Percentiles rank a stretch among this genome's conserved stretches.
Evolutionary conservation across 2,888 invertebrate species (phyloP).

Genomic region (Atherix ibis): DNA sequence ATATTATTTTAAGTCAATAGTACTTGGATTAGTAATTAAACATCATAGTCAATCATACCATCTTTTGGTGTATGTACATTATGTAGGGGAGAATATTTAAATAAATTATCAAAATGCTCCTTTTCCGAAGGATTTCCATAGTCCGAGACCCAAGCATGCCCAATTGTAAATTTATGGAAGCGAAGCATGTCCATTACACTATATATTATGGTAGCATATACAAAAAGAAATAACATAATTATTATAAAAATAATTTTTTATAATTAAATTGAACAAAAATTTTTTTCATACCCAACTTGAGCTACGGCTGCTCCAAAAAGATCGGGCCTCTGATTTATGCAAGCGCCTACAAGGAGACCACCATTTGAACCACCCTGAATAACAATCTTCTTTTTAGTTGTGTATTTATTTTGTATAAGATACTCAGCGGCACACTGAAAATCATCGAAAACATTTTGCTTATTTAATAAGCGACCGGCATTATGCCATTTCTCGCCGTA

Average conservation of each 20-base stretch:
- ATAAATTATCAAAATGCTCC: slow-evolving; percentile 70
- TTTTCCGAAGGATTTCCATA: slow-evolving; percentile 81
- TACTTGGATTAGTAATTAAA: too few relatives aligned
- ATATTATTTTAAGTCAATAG: slow-evolving; percentile 4
- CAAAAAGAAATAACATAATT: not conserved
- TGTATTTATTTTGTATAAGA: slow-evolving; percentile 66
- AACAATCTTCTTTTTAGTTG: slow-evolving; percentile 52
- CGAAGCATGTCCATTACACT: slow-evolving; percentile 95
- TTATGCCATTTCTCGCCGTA: slow-evolving; percentile 98
- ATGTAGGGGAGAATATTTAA: slow-evolving; percentile 86
- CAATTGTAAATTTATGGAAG: slow-evolving; percentile 96
- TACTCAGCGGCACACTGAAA: slow-evolving; percentile 86
- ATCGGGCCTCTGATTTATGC: slow-evolving; percentile 88
- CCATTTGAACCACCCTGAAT: slow-evolving; percentile 97
- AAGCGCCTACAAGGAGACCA: slow-evolving; percentile 87
- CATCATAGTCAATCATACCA: slow-evolving; percentile 18
- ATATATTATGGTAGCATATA: slow-evolving; percentile 12
- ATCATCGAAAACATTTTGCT: slow-evolving; percentile 96
- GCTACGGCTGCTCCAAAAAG: slow-evolving; percentile 84
- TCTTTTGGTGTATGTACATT: slow-evolving; percentile 58
- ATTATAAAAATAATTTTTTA: not conserved
- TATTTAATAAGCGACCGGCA: slow-evolving; percentile 74
- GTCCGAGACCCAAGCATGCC: slow-evolving; percentile 91
- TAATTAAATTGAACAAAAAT: not conserved
- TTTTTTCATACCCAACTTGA: slow-evolving; percentile 87